Evolutionary conservation across 1,140 invertebrate species (phyloP), one percentile per base, ranked within the genome.

Genomic region (Teleogryllus occipitalis): DNA sequence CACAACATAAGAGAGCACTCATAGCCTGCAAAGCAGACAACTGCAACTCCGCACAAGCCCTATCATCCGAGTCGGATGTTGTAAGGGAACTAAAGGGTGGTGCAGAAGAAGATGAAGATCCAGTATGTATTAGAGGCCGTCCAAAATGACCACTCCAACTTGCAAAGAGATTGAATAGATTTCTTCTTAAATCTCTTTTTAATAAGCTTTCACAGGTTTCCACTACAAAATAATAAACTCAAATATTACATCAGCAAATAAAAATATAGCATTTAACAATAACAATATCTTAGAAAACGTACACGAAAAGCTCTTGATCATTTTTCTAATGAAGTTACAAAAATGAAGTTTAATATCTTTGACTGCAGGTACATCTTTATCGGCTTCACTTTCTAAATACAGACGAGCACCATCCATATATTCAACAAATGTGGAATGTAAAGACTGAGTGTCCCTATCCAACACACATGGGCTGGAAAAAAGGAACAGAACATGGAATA

Each of bases 371-470:
- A 92, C 94, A 84, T 96, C 95, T 86, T 96, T 96, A 82, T 96
- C 95, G 14, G 92, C 92, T 86, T 99, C 97, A 80, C 92, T 92
- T 87, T 98, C 97, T 10, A 99, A 86, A 86, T 96, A 98, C 48
- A 94, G 89, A 48, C 97, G 90, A 21, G 96, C 95, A 0, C 97
- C 97, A 83, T 99, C 97, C 82, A 99, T 93, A 83, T 98, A 98
- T 84, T 99, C 97, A 8, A 97, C 92, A 83, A 99, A 94, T 7
- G 93, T 93, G 12, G 94, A 91, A 86, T 95, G 95, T 46, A 99
- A 86, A 0, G 93, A 92, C 85, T 92, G 93, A 7, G 92, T 92
- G 81, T 96, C 93, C 80, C 91, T 89, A 84, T 98, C 96, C 76
- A 98, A 85, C 6, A 96, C 94, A 82, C 91, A 94, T 7, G 93